phyloP scores from a whole-genome alignment of 2,888 invertebrate species.

The Metellina segmentata region DNA sequence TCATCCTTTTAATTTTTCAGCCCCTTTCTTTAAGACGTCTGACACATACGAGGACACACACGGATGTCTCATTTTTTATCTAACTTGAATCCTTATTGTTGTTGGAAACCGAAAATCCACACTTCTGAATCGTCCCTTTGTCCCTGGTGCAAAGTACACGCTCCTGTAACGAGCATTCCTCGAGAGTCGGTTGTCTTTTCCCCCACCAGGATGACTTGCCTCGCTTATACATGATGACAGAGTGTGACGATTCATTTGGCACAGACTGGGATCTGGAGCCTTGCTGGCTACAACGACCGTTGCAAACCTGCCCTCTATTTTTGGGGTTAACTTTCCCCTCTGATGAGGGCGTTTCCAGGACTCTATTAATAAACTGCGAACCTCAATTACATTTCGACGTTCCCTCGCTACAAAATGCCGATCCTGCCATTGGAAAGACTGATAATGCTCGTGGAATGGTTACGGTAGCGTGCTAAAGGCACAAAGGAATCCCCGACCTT shows the following conservation, averaged over 20 bases:
- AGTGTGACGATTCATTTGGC: conserved; percentile 44
- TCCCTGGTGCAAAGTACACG: background rate
- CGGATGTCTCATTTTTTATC: too few relatives aligned
- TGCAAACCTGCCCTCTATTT: conserved; percentile 44
- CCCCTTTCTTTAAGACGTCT: too few relatives aligned
- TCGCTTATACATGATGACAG: background rate
- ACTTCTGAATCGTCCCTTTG: background rate
- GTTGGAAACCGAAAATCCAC: background rate
- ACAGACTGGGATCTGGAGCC: conserved; percentile 2
- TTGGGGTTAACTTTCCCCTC: background rate
- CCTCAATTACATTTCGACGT: conserved; percentile 13
- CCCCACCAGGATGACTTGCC: background rate
- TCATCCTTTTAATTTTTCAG: too few relatives aligned
- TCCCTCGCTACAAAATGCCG: conserved; percentile 26
- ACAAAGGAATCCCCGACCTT: background rate
- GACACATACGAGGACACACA: too few relatives aligned
- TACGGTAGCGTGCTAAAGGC: background rate
- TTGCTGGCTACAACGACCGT: conserved; percentile 41
- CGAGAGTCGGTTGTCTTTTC: background rate
- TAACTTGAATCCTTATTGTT: too few relatives aligned
- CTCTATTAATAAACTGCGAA: conserved; percentile 49
- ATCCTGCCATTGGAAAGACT: conserved; percentile 11
- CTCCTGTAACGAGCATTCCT: background rate
- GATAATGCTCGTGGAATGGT: background rate
- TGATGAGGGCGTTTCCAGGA: conserved; percentile 17